Base-by-base conservation (phyloP, 2,113 vertebrate species). In the Nematolebias whitei region DNA sequence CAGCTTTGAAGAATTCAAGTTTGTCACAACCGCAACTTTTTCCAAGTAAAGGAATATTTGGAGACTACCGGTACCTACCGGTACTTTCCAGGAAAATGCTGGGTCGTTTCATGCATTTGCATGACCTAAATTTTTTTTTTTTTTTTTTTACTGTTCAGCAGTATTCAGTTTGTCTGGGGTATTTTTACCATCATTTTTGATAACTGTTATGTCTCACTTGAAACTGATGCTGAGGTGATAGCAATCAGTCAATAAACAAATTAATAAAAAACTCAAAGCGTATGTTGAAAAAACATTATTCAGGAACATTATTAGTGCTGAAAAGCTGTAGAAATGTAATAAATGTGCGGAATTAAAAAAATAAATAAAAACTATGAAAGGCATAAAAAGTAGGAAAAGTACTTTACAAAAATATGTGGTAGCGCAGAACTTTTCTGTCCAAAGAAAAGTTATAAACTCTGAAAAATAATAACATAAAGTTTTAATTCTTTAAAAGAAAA, bases 401-500 rank as follows among this genome's bases (percentile, higher is more conserved):
- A 24, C 52, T 63, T 52, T 16, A 19, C 35, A 39, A 80, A 76
- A 35, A 35, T 10, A 35, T 35, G 76, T 38, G 26, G n/a, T 38
- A n/a, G 1, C 3, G 49, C 19, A 19, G 14, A 39, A 29, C 12
- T 52, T 55, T 29, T 52, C 20, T 6, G 1, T 48, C 55, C 38
- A 10, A n/a, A 53, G 41, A 72, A 24, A 16, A 49, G 63, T 77
- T 43, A 35, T 73, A 76, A 85, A 86, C 47, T 55, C 20, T 18
- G 47, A 59, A 39, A 72, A 71, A 57, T 59, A 55, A 57, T 44
- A 52, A 78, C 77, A 65, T 70, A 51, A 54, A 47, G 32, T 74
- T 38, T 43, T 69, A 76, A 72, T 73, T 71, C 74, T 79, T 64
- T 68, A 57, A 78, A 61, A 76, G 71, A 74, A 71, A 10, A 63